These are phyloP conservation scores for Erebia palarica DNA, from an alignment of 2,888 invertebrate genomes.

Conservation along the genomic window DNA sequence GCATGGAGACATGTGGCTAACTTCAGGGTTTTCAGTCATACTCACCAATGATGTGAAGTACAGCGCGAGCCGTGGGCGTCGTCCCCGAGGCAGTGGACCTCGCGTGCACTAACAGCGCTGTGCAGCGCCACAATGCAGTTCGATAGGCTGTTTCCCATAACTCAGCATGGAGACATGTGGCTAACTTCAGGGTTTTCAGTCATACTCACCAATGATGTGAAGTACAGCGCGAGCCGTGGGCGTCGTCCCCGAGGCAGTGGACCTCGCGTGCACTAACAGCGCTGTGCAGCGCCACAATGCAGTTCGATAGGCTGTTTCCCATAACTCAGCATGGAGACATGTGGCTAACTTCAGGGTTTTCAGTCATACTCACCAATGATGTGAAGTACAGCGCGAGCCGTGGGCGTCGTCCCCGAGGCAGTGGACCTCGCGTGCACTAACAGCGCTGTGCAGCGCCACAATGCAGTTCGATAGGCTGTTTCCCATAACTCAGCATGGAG, in stretches of 20 bases:
- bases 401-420: constrained; percentile 63
- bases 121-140: neutral
- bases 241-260: constrained; percentile 70
- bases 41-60: constrained; percentile 87
- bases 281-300: constrained; percentile 94
- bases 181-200: neutral
- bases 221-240: constrained; percentile 84
- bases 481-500: too few species aligned
- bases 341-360: too few species aligned
- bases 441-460: constrained; percentile 56
- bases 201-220: constrained; percentile 81
- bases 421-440: constrained; percentile 88
- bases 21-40: constrained; percentile 1
- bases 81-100: constrained; percentile 79
- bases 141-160: too few species aligned
- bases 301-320: constrained; percentile 62
- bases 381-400: constrained; percentile 87
- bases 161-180: too few species aligned
- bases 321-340: constrained; percentile 55
- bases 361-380: constrained; percentile 65
- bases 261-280: constrained; percentile 88
- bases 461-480: neutral
- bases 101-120: constrained; percentile 86
- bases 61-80: constrained; percentile 72
- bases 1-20: neutral